Percentiles rank a stretch among this genome's conserved stretches.
Conservation (phyloP, 53 echinoderm and acorn worm species). For the Holothuria scabra region DNA sequence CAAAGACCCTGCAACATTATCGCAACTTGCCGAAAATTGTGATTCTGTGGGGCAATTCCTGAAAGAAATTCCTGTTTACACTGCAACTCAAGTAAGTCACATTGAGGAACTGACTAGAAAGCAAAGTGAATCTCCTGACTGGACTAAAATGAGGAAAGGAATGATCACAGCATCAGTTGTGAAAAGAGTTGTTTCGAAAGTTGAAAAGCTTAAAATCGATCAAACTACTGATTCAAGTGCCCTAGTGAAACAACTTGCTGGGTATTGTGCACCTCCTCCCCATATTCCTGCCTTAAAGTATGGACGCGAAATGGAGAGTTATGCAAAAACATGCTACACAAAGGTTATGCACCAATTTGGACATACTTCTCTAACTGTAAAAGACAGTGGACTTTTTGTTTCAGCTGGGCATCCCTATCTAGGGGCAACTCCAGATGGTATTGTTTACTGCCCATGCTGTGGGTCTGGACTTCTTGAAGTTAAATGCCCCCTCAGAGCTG, state of each 20-base stretch:
- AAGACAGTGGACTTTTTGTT: too few relatives aligned
- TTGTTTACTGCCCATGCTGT: slow-evolving; percentile 16
- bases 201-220: background rate
- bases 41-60: background rate
- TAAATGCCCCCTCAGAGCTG: slow-evolving; percentile 11
- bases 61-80: slow-evolving; percentile 4
- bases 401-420: too few relatives aligned
- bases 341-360: background rate
- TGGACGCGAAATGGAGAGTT: slow-evolving; percentile 26
- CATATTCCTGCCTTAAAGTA: background rate
- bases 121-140: background rate
- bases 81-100: background rate
- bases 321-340: background rate
- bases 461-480: slow-evolving; percentile 10
- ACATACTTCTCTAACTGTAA: too few relatives aligned
- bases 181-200: background rate
- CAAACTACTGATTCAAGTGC: too few relatives aligned
- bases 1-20: background rate
- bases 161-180: slow-evolving; percentile 3
- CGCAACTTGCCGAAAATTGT: background rate
- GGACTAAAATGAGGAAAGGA: slow-evolving; percentile 7
- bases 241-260: background rate
- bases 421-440: background rate
- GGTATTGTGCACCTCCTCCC: background rate
- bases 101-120: slow-evolving; percentile 12